These are phyloP conservation scores for Brachionus asplanchnoidis DNA, from an alignment of 1,140 invertebrate species.

Conservation along the genomic window DNA sequence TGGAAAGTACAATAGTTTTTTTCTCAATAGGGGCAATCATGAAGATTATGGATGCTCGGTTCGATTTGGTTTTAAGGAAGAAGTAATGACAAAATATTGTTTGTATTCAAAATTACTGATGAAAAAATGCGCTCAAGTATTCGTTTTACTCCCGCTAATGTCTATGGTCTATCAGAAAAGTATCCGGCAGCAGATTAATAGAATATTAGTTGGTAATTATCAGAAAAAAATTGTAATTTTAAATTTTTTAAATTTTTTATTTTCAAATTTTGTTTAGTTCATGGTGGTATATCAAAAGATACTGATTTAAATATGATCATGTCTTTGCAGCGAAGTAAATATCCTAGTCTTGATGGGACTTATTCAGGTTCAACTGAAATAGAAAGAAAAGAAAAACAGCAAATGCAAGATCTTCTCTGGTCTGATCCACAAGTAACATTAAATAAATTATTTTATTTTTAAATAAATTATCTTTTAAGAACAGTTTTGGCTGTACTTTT, in stretches of 20 bases:
- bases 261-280: background rate
- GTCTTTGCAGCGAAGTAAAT: background rate
- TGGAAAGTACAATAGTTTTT: constrained; percentile 34
- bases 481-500: background rate
- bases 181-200: background rate
- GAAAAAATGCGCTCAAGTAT: constrained; percentile 33
- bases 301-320: constrained; percentile 33
- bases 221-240: background rate
- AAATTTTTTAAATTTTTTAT: background rate
- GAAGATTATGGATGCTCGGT: constrained; percentile 74
- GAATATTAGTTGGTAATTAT: constrained; percentile 32
- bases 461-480: background rate
- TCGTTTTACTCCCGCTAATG: background rate
- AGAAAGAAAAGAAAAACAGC: constrained; percentile 15
- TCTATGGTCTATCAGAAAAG: background rate
- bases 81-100: constrained; percentile 76
- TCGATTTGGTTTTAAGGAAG: constrained; percentile 81
- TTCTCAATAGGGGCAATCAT: constrained; percentile 42
- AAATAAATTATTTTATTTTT: background rate
- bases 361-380: background rate
- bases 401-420: constrained; percentile 80
- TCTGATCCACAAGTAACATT: constrained; percentile 66
- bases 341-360: constrained; percentile 10
- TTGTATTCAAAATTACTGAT: constrained; percentile 39
- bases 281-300: constrained; percentile 40